phyloP scores from a whole-genome alignment of 2,113 vertebrate species.

The Martes martes region DNA sequence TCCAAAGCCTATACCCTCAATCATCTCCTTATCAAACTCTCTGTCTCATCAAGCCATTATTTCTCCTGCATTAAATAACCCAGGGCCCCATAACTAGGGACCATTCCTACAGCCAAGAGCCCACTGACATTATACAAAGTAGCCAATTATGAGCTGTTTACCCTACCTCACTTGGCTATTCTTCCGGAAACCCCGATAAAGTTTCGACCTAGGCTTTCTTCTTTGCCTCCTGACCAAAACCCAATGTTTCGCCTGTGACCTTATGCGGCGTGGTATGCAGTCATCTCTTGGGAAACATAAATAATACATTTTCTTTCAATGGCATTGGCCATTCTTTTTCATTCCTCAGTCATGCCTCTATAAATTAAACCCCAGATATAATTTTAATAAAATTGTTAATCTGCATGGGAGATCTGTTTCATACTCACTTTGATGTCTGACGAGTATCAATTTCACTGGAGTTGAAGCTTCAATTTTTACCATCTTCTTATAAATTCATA shows the following conservation, averaged over 20 bases:
- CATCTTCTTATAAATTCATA: background rate
- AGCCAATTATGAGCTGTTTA: background rate
- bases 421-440: background rate
- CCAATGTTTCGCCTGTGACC: background rate
- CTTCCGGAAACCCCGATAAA: background rate
- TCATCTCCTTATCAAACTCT: background rate
- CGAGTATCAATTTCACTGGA: background rate
- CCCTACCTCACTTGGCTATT: background rate
- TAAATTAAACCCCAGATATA: background rate
- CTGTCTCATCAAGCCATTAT: background rate
- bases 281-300: background rate
- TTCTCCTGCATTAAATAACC: background rate
- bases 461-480: background rate
- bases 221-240: background rate
- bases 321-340: background rate
- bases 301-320: background rate
- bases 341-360: background rate
- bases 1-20: background rate
- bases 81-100: background rate
- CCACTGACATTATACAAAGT: background rate
- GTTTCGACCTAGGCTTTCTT: background rate
- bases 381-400: background rate
- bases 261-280: too few relatives aligned
- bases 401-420: background rate
- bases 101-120: background rate